These are phyloP conservation scores for Chaetoderma sp. DNA, from an alignment of 2,888 invertebrate genomes.

Conservation along the genomic window DNA sequence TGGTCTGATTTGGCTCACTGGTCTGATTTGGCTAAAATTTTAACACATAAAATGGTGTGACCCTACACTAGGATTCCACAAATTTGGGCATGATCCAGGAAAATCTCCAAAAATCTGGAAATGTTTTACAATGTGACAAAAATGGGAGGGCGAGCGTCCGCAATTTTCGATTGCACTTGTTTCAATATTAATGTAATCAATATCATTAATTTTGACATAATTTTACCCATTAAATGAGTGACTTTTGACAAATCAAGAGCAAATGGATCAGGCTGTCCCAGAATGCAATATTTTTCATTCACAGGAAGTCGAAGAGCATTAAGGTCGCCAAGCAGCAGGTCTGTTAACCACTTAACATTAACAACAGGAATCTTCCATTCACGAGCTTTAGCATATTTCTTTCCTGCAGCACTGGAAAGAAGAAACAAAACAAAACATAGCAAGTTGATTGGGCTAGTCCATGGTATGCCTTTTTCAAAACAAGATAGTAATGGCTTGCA, in stretches of 20 bases:
- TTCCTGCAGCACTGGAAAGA: slow-evolving; percentile 80
- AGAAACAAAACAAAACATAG: slow-evolving; percentile 4
- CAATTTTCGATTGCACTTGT: too few relatives aligned
- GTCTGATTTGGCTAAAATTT: too few relatives aligned
- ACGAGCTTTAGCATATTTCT: slow-evolving; percentile 88
- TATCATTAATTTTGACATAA: too few relatives aligned
- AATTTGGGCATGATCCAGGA: too few relatives aligned
- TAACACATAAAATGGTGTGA: too few relatives aligned
- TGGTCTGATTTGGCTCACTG: too few relatives aligned
- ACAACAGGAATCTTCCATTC: slow-evolving; percentile 94
- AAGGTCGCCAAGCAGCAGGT: slow-evolving; percentile 89
- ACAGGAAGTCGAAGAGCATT: slow-evolving; percentile 75
- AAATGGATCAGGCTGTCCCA: slow-evolving; percentile 74
- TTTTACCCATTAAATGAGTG: slow-evolving; percentile 90
- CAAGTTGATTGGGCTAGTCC: too few relatives aligned
- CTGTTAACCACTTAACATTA: slow-evolving; percentile 93
- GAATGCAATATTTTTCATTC: slow-evolving; percentile 82
- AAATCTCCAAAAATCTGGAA: slow-evolving; percentile 19
- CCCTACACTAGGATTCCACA: too few relatives aligned
- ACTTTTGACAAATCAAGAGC: slow-evolving; percentile 76
- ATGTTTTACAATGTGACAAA: too few relatives aligned
- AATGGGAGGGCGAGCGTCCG: too few relatives aligned
- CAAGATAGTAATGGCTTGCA: too few relatives aligned
- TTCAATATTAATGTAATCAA: too few relatives aligned
- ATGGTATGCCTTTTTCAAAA: not conserved